Percentiles rank a stretch among this genome's conserved stretches.
Evolutionary conservation across 2,888 invertebrate genomes (phyloP).

Genomic region (Caenorhabditis sp.): DNA sequence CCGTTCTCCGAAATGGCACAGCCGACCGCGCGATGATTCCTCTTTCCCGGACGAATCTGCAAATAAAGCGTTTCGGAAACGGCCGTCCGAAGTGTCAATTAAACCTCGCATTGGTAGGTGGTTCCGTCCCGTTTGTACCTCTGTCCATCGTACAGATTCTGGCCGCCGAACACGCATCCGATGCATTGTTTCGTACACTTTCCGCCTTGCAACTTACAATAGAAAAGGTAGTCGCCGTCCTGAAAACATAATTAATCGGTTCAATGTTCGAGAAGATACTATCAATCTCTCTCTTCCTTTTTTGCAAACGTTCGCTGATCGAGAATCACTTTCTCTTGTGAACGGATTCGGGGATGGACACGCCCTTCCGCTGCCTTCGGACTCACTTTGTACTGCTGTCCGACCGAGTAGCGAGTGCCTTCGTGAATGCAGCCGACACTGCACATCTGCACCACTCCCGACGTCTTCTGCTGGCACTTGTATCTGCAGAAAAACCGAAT

Average conservation of each 20-base stretch:
- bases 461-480: constrained; percentile 72
- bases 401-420: constrained; percentile 67
- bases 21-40: constrained; percentile 71
- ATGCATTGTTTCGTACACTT: constrained; percentile 73
- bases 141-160: constrained; percentile 75
- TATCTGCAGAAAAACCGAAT: constrained; percentile 64
- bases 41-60: constrained; percentile 68
- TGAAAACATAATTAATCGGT: constrained; percentile 47
- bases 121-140: constrained; percentile 68
- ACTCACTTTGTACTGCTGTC: constrained; percentile 74
- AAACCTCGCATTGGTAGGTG: constrained; percentile 76
- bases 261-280: not conserved
- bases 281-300: constrained; percentile 2
- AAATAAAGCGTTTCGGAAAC: constrained; percentile 2
- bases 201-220: constrained; percentile 73
- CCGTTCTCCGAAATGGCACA: constrained; percentile 70
- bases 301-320: constrained; percentile 4
- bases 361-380: not conserved
- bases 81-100: not conserved
- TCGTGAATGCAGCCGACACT: constrained; percentile 75
- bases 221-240: constrained; percentile 77
- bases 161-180: constrained; percentile 68
- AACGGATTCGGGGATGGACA: not conserved
- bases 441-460: constrained; percentile 72
- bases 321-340: constrained; percentile 16